Percentiles rank a stretch among this genome's conserved stretches.
phyloP scores from a whole-genome alignment of 2,888 invertebrate species.

The Tipula lateralis region DNA sequence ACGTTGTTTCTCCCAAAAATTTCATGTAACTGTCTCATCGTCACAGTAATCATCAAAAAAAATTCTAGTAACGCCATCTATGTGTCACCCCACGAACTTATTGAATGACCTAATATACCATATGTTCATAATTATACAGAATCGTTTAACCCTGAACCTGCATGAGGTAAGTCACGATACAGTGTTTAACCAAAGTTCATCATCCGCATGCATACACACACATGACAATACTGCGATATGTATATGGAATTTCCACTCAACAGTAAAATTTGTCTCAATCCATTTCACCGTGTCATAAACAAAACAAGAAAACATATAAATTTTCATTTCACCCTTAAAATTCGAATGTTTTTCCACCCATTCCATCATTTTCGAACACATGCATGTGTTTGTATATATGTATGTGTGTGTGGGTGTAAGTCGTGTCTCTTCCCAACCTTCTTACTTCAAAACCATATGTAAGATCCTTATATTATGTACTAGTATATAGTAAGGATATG shows the following conservation, averaged over 20 bases:
- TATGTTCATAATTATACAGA: no score
- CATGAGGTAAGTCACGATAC: neutral
- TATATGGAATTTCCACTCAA: neutral
- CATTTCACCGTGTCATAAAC: slow-evolving; percentile 24
- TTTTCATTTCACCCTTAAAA: slow-evolving; percentile 14
- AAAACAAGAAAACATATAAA: neutral
- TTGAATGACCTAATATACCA: no score
- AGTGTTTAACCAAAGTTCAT: neutral
- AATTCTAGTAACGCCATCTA: no score
- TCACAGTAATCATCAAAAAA: no score
- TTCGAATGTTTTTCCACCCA: neutral
- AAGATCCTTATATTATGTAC: neutral
- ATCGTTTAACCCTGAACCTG: neutral
- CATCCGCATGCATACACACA: neutral
- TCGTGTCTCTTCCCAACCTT: neutral
- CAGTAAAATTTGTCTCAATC: neutral
- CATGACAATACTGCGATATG: neutral
- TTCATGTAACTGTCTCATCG: no score
- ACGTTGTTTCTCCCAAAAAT: no score
- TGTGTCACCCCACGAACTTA: no score
- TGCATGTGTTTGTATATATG: neutral
- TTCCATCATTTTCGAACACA: neutral
- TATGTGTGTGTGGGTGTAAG: neutral
- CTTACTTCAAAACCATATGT: neutral
- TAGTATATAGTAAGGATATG: neutral